These are phyloP conservation scores for Galeruca laticollis DNA, from an alignment of 2,888 invertebrate genomes.

Conservation along the genomic window DNA sequence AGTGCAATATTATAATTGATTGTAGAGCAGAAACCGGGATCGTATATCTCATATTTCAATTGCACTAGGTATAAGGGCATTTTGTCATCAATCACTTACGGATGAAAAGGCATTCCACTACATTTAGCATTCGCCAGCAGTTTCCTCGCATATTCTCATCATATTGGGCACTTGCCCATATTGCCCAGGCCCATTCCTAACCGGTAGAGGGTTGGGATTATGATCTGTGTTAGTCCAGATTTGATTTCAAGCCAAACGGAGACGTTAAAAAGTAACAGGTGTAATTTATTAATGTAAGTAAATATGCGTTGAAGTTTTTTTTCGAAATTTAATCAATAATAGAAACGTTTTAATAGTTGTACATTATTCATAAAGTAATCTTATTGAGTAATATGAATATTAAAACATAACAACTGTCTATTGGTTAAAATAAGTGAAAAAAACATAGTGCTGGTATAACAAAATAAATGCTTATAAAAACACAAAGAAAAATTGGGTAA, in stretches of 20 bases:
- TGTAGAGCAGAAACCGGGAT: slow-evolving; percentile 53
- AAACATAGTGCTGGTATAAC: no score
- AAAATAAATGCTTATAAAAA: no score
- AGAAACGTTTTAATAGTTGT: no score
- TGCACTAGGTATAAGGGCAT: slow-evolving; percentile 66
- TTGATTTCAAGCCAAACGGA: slow-evolving; percentile 4
- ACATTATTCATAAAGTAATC: no score
- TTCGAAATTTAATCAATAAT: no score
- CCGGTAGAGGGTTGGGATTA: slow-evolving; percentile 18
- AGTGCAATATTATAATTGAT: slow-evolving; percentile 60
- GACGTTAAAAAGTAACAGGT: slow-evolving; percentile 4
- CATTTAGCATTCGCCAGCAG: slow-evolving; percentile 66
- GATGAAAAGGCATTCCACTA: slow-evolving; percentile 67
- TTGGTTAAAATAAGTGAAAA: no score
- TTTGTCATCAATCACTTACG: slow-evolving; percentile 67
- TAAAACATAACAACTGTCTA: no score
- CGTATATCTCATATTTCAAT: slow-evolving; percentile 66
- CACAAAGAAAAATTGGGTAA: no score
- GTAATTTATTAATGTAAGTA: background rate
- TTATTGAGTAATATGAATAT: no score
- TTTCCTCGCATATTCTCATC: slow-evolving; percentile 58
- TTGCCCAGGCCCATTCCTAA: slow-evolving; percentile 31
- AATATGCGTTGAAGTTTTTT: no score
- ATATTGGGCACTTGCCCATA: slow-evolving; percentile 59
- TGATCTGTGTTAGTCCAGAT: slow-evolving; percentile 13